Base-by-base conservation (phyloP, 2,888 invertebrate genomes). In the Drosophila flavopinicola region DNA sequence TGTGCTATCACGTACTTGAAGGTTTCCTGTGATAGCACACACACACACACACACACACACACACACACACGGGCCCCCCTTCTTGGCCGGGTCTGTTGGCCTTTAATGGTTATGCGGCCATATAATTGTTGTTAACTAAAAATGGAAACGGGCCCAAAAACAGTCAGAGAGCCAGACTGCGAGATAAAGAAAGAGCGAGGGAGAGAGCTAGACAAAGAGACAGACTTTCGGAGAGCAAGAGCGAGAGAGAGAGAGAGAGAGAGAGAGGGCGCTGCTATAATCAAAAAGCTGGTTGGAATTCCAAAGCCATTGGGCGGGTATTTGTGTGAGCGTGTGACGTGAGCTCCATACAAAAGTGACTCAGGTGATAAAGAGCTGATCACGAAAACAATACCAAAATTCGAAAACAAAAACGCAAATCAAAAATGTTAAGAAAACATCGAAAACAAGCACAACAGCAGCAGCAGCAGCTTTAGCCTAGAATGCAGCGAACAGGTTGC, bases 351-450 rank as follows among this genome's bases (percentile, higher is more conserved):
- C 61, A 52, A 66, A 80, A 59, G 75, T 83, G 80, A 85, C 74
- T 85, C 80, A 85, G 84, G 82, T 80, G 80, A 85, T 84, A 85
- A 85, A 80, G 78, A 57, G 61, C n/a, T 67, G 78, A 80, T 84
- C 84, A 73, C 74, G 63, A 54, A 56, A 56, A 45, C 67, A 54
- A 70, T 58, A 61, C 52, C 32, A 68, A 37, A 38, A 41, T 35
- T 25, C 24, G 32, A 35, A 45, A 61, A 53, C 42, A 15, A 30
- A 23, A 57, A 35, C 24, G 7, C 32, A 51, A 39, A 17, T 20
- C 20, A 6, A 35, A 42, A 37, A 10, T n/a, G n/a, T n/a, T n/a
- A 29, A 13, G n/a, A 29, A 7, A 29, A 37, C 27, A 41, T 23
- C 23, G 45, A 37, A 27, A 33, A 33, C 15, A 10, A 15, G 6